Percentiles rank a stretch among this genome's conserved stretches.
These are phyloP conservation scores for Diorhabda carinulata DNA, from an alignment of 1,140 invertebrate genomes.

Conservation along the genomic window DNA sequence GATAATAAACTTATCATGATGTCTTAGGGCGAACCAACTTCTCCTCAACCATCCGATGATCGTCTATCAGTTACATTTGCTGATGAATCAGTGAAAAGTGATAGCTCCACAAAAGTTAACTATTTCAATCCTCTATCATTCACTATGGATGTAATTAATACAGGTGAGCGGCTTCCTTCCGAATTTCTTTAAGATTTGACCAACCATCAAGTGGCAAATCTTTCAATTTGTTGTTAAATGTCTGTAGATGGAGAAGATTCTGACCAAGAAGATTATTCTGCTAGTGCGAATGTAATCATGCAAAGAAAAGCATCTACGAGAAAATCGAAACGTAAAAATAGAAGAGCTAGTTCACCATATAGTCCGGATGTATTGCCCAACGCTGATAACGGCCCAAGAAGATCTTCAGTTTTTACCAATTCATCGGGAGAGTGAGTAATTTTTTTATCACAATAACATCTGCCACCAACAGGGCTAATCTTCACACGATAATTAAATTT, in stretches of 20 bases:
- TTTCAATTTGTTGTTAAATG: background rate
- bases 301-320: slow-evolving; percentile 65
- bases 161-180: background rate
- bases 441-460: too few species aligned
- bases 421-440: slow-evolving; percentile 76
- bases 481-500: too few species aligned
- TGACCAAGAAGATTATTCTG: slow-evolving; percentile 76
- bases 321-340: slow-evolving; percentile 55
- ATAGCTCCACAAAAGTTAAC: slow-evolving; percentile 47
- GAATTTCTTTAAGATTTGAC: background rate
- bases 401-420: slow-evolving; percentile 77
- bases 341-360: slow-evolving; percentile 70
- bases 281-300: slow-evolving; percentile 75
- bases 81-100: slow-evolving; percentile 46
- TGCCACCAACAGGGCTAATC: too few species aligned
- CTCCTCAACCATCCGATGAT: slow-evolving; percentile 62
- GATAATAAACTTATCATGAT: too few species aligned
- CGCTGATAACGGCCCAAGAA: slow-evolving; percentile 49
- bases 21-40: slow-evolving; percentile 52
- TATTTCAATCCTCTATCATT: slow-evolving; percentile 6
- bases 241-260: slow-evolving; percentile 47
- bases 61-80: slow-evolving; percentile 68
- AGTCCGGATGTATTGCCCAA: slow-evolving; percentile 50
- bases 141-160: slow-evolving; percentile 7
- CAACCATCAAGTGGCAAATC: background rate